Evolutionary conservation across 1,140 invertebrate species (phyloP).

Genomic region (Notospermus geniculatus): DNA sequence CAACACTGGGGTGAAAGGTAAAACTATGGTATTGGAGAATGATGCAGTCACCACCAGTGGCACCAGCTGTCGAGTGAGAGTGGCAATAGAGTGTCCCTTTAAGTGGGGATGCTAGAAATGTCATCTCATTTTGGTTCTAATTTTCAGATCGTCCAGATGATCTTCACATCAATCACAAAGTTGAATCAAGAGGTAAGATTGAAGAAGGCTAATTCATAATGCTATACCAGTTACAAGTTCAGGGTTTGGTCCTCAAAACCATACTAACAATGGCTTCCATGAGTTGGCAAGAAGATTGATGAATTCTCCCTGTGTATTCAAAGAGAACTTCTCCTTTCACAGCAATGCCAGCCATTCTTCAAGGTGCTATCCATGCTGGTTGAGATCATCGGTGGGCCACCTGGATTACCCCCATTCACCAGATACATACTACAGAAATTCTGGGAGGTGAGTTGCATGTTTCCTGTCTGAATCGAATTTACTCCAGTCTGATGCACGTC

Average conservation of each 20-base stretch:
- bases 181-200: conserved; percentile 73
- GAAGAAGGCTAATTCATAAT: not conserved
- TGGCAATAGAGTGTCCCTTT: too few relatives aligned
- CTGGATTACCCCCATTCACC: conserved; percentile 83
- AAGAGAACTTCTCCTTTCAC: conserved; percentile 23
- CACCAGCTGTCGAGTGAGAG: too few relatives aligned
- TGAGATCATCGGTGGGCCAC: conserved; percentile 62
- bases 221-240: not conserved
- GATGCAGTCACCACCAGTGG: too few relatives aligned
- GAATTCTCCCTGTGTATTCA: not conserved
- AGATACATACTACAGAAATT: conserved; percentile 81
- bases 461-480: not conserved
- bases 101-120: conserved; percentile 9
- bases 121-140: conserved; percentile 26
- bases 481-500: conserved; percentile 12
- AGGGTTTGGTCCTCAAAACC: too few relatives aligned
- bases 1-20: too few relatives aligned
- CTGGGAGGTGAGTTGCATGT: conserved; percentile 68
- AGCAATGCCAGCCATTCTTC: conserved; percentile 80
- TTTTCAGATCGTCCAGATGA: conserved; percentile 73
- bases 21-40: too few relatives aligned
- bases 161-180: conserved; percentile 84
- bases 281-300: not conserved
- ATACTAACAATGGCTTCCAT: too few relatives aligned
- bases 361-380: conserved; percentile 69